Evolutionary conservation across 2,113 vertebrate genomes (phyloP).

Genomic region (Gopherus evgoodei): DNA sequence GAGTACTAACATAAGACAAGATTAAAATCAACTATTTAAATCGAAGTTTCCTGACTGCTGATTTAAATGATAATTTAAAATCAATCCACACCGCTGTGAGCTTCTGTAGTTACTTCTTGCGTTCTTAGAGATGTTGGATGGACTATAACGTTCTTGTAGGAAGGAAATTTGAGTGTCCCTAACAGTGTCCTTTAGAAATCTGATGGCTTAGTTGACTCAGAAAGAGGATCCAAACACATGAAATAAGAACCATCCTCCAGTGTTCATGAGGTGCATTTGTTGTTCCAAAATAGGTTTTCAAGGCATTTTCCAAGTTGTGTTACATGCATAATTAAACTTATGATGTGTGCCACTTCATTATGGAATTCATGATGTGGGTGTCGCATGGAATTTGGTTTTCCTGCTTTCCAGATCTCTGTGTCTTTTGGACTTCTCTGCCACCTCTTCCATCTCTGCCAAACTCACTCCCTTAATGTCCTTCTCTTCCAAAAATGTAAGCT

Average conservation of each 20-base stretch:
- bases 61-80: neutral
- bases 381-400: neutral
- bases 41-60: neutral
- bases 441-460: neutral
- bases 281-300: slow-evolving; percentile 38
- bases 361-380: neutral
- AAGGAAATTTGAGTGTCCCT: slow-evolving; percentile 31
- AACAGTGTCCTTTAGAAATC: neutral
- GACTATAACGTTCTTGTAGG: neutral
- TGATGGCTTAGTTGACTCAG: neutral
- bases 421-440: neutral
- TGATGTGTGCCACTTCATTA: slow-evolving; percentile 14
- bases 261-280: neutral
- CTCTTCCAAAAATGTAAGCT: slow-evolving; percentile 14
- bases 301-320: neutral
- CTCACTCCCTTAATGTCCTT: rapidly evolving
- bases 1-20: neutral
- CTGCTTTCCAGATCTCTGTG: neutral
- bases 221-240: neutral
- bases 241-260: neutral
- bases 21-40: neutral
- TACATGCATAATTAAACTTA: neutral
- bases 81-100: neutral
- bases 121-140: rapidly evolving
- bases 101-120: neutral